A percentile compares a stretch with the other conserved stretches of the same genome.
These are phyloP conservation scores for Parnassius apollo DNA, from an alignment of 2,888 invertebrate genomes.

Conservation along the genomic window DNA sequence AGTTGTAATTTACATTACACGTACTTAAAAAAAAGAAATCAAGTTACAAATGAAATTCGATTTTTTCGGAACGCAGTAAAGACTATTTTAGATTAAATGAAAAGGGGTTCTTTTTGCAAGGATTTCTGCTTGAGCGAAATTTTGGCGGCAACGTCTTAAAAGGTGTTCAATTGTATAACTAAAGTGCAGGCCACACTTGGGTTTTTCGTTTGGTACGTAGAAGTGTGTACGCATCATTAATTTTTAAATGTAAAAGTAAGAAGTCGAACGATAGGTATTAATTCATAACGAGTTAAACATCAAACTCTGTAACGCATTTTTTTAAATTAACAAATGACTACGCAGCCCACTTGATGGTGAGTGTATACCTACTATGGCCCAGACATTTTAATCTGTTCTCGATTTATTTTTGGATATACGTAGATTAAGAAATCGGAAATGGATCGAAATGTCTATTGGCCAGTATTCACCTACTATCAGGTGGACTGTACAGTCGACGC, in stretches of 20 bases:
- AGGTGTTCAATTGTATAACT: constrained; percentile 75
- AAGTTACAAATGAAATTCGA: neutral
- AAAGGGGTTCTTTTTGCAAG: constrained; percentile 31
- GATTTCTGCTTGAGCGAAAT: constrained; percentile 55
- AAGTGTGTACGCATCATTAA: constrained; percentile 62
- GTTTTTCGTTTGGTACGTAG: constrained; percentile 37
- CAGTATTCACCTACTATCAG: too few relatives aligned
- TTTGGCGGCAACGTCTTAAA: constrained; percentile 55
- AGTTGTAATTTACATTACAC: constrained; percentile 28
- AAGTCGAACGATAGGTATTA: too few relatives aligned
- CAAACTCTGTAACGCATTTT: too few relatives aligned
- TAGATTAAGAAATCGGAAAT: too few relatives aligned
- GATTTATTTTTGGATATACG: too few relatives aligned
- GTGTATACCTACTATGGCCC: too few relatives aligned
- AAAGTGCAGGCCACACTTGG: constrained; percentile 33
- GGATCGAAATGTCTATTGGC: too few relatives aligned
- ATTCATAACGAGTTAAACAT: too few relatives aligned
- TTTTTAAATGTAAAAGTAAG: constrained; percentile 25
- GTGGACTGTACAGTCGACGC: too few relatives aligned
- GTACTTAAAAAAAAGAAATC: neutral
- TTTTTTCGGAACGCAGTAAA: neutral
- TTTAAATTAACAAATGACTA: too few relatives aligned
- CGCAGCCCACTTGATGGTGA: too few relatives aligned
- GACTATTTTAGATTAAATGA: constrained; percentile 3
- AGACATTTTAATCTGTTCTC: too few relatives aligned